A percentile compares a stretch with the other conserved stretches of the same genome.
phyloP scores from a whole-genome alignment of 2,113 vertebrate genomes.

The Cavia porcellus region DNA sequence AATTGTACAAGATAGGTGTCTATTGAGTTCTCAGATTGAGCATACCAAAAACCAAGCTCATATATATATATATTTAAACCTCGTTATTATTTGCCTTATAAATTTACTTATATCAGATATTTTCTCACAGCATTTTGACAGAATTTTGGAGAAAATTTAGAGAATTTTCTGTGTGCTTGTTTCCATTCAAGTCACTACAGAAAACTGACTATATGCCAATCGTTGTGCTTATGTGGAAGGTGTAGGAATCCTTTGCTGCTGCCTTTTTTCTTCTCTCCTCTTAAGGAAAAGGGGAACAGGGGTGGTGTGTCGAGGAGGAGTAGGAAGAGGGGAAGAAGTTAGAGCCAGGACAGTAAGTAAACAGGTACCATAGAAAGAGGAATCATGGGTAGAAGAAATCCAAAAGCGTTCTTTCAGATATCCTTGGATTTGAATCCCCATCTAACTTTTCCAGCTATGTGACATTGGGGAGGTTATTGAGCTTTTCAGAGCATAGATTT shows the following conservation, averaged over 20 bases:
- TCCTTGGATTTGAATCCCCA: not conserved
- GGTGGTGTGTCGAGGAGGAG: too few species aligned
- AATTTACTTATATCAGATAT: not conserved
- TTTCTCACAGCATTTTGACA: not conserved
- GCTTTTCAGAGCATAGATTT: not conserved
- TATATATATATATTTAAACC: not conserved
- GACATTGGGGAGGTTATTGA: not conserved
- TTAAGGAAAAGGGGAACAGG: not conserved
- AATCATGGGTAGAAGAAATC: not conserved
- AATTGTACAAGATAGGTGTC: not conserved
- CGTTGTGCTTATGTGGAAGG: not conserved
- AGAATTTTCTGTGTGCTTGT: not conserved
- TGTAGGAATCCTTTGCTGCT: not conserved
- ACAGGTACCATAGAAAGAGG: not conserved
- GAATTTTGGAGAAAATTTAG: not conserved
- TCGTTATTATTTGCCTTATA: not conserved
- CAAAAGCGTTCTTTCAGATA: not conserved
- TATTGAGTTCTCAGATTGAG: not conserved
- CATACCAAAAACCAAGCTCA: not conserved
- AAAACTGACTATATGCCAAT: not conserved
- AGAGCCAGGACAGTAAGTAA: not conserved
- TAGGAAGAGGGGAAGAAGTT: not conserved
- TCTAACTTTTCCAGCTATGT: not conserved
- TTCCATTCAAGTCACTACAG: not conserved
- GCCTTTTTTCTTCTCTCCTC: not conserved